A percentile compares a stretch with the other conserved stretches of the same genome.
Evolutionary conservation across 2,113 vertebrate species (phyloP).

Genomic region (Capreolus pygargus): DNA sequence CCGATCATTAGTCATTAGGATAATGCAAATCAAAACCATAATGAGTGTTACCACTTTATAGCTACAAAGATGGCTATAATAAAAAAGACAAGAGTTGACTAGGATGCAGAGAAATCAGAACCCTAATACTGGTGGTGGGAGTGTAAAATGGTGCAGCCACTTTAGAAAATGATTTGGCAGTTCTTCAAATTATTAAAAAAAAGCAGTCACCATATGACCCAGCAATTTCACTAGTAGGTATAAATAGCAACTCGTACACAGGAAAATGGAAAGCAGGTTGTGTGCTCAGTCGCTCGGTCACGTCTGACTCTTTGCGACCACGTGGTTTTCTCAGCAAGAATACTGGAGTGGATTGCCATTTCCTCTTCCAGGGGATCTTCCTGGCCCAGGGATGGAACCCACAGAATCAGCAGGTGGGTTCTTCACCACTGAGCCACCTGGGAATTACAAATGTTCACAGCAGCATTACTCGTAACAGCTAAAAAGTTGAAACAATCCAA

Average conservation of each 20-base stretch:
- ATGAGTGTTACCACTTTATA: not conserved
- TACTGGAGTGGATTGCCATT: not conserved
- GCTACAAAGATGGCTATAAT: not conserved
- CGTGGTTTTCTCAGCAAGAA: not conserved
- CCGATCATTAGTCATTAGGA: no score
- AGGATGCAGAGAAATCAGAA: not conserved
- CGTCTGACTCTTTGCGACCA: not conserved
- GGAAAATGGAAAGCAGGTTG: not conserved
- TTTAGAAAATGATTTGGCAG: not conserved
- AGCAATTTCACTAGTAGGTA: not conserved
- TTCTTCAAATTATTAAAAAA: not conserved
- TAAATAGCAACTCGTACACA: not conserved
- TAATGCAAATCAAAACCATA: conserved; percentile 1
- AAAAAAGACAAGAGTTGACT: not conserved
- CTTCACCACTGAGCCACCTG: not conserved
- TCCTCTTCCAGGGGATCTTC: not conserved
- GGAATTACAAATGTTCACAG: not conserved
- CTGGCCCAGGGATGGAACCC: not conserved
- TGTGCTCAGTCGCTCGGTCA: not conserved
- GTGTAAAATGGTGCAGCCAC: not conserved
- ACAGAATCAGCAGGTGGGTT: not conserved
- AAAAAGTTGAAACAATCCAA: not conserved
- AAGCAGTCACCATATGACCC: not conserved
- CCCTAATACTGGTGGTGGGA: not conserved
- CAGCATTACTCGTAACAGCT: not conserved